Conservation (phyloP, 2,888 invertebrate species). For the Ectemnius continuus region DNA sequence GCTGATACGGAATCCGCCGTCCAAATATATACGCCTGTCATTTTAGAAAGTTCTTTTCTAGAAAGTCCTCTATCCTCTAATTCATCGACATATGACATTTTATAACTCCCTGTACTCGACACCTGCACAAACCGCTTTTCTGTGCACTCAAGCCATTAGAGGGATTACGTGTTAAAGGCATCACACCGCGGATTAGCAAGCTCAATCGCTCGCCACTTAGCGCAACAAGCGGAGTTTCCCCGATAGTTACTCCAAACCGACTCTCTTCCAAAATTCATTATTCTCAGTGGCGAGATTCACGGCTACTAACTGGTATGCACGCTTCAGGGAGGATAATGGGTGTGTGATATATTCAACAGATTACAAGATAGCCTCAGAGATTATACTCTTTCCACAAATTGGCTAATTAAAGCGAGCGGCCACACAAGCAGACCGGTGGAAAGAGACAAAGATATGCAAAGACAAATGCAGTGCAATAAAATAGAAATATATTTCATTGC, state of each 20-base stretch:
- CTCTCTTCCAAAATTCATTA: neutral
- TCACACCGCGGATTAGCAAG: neutral
- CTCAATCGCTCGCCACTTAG: neutral
- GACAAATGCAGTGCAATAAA: too few relatives aligned
- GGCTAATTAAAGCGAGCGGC: neutral
- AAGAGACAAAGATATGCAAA: too few relatives aligned
- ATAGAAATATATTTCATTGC: too few relatives aligned
- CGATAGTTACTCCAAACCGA: neutral
- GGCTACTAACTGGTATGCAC: too few relatives aligned
- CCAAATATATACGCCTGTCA: neutral
- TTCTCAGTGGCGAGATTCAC: too few relatives aligned
- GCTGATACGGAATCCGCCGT: slow-evolving; percentile 1
- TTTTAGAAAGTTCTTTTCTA: slow-evolving; percentile 29
- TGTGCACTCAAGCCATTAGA: neutral
- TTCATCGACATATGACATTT: slow-evolving; percentile 21
- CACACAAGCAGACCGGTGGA: too few relatives aligned
- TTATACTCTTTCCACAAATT: slow-evolving; percentile 1
- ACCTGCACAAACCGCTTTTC: neutral
- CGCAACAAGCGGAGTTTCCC: neutral
- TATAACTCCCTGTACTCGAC: neutral
- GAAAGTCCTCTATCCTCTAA: slow-evolving; percentile 24
- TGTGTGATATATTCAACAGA: neutral
- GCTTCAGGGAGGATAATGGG: neutral
- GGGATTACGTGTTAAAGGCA: neutral
- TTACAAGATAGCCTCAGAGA: neutral